Conservation (phyloP, 2,797 vertebrate species). For the Cottoperca gobio region DNA sequence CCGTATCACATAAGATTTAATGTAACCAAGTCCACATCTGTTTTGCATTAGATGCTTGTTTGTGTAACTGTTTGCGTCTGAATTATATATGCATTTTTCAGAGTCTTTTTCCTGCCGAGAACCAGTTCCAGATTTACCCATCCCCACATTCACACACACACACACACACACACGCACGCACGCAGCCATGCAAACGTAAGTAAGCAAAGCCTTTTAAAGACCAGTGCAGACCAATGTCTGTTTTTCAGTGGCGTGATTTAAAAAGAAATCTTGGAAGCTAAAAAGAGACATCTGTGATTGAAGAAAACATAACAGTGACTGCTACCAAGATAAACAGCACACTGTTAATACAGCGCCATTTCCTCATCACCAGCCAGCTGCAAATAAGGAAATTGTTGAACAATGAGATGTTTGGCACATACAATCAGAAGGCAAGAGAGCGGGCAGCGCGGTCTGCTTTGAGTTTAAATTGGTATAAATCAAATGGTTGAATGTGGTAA, state of each 20-base stretch:
- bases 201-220: neutral
- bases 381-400: constrained; percentile 65
- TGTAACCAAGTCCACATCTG: constrained; percentile 34
- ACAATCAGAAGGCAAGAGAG: constrained; percentile 20
- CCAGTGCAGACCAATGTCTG: constrained; percentile 13
- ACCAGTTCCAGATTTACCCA: constrained; percentile 53
- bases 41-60: constrained; percentile 51
- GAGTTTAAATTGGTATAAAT: constrained; percentile 12
- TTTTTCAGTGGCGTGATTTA: constrained; percentile 51
- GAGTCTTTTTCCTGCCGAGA: constrained; percentile 35
- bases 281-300: constrained; percentile 74
- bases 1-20: constrained; percentile 2
- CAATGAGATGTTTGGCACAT: constrained; percentile 43
- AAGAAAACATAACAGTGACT: constrained; percentile 65
- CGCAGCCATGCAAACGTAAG: constrained; percentile 1
- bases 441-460: constrained; percentile 18
- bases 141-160: too few relatives aligned
- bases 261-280: constrained; percentile 54
- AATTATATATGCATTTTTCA: constrained; percentile 44
- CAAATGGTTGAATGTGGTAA: constrained; percentile 25
- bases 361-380: constrained; percentile 68
- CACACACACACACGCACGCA: too few relatives aligned
- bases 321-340: constrained; percentile 75
- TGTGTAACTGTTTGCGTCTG: constrained; percentile 41
- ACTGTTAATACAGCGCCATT: constrained; percentile 59